Conservation (phyloP, 2,113 vertebrate species). For the Chunga burmeisteri region DNA sequence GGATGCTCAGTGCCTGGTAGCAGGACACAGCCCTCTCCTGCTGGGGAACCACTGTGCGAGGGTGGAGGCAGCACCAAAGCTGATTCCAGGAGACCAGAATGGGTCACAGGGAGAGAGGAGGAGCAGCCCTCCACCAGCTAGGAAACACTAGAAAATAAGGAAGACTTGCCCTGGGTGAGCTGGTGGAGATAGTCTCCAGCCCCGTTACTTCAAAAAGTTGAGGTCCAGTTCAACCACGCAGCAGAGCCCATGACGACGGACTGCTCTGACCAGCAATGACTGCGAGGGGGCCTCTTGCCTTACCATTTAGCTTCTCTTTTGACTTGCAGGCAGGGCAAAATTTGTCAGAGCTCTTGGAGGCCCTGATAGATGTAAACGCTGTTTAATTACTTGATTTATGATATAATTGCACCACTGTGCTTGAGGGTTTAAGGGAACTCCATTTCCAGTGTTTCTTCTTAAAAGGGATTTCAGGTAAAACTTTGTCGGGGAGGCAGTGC, state of each 20-base stretch:
- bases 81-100: background rate
- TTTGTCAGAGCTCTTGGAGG: background rate
- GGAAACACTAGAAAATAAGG: background rate
- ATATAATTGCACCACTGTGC: conserved; percentile 16
- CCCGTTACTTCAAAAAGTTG: fast-evolving
- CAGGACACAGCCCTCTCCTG: background rate
- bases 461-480: conserved; percentile 9
- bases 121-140: background rate
- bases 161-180: background rate
- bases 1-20: fast-evolving
- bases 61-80: background rate
- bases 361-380: background rate
- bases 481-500: background rate
- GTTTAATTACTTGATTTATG: conserved; percentile 51
- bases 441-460: background rate
- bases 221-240: background rate
- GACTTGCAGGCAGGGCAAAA: background rate
- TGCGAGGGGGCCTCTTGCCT: background rate
- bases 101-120: background rate
- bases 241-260: fast-evolving
- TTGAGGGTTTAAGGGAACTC: conserved; percentile 17
- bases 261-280: background rate
- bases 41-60: fast-evolving
- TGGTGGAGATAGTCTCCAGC: background rate
- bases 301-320: background rate